A percentile compares a stretch with the other conserved stretches of the same genome.
phyloP scores from a whole-genome alignment of 2,113 vertebrate genomes.

The Perca fluviatilis region DNA sequence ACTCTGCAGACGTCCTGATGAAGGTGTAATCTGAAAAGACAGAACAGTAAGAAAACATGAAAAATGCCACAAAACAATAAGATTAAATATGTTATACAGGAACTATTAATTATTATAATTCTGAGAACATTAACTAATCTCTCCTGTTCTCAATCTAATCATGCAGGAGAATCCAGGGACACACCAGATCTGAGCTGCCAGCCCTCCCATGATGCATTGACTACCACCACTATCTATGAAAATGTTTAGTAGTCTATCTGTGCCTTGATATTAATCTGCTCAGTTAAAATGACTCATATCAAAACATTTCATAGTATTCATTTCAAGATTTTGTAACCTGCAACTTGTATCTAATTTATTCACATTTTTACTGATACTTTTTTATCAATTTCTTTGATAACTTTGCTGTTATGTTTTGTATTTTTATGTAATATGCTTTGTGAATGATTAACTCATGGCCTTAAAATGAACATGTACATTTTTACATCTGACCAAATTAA shows the following conservation, averaged over 20 bases:
- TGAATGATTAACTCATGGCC: background rate
- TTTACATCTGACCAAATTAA: background rate
- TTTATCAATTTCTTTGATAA: background rate
- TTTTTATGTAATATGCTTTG: background rate
- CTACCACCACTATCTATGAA: slow-evolving; percentile 19
- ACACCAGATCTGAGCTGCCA: background rate
- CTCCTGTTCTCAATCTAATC: background rate
- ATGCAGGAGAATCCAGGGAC: background rate
- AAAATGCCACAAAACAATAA: background rate
- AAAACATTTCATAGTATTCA: background rate
- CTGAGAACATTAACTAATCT: background rate
- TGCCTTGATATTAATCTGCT: background rate
- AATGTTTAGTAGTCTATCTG: background rate
- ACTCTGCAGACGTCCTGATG: background rate
- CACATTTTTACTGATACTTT: background rate
- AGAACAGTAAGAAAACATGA: background rate
- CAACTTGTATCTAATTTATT: background rate
- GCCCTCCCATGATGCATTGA: background rate
- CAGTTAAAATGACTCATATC: background rate
- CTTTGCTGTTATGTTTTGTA: background rate
- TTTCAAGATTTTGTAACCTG: background rate
- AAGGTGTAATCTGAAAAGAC: background rate
- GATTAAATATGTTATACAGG: background rate
- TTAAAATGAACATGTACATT: background rate
- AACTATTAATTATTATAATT: background rate